Evolutionary conservation across 2,888 invertebrate species (phyloP).

Genomic region (Scaptomyza cyrtandrae): DNA sequence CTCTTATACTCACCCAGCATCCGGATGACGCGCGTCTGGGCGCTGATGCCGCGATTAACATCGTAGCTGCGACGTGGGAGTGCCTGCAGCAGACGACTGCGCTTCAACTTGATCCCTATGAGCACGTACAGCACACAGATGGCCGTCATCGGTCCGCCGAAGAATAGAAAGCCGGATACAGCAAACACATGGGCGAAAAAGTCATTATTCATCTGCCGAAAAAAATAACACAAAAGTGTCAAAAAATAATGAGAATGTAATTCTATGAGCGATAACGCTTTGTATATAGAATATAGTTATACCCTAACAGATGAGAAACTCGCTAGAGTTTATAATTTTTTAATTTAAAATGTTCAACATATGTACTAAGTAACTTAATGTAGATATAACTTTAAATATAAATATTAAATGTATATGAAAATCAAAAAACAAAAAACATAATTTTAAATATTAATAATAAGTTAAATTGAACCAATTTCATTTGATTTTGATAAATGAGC

Average conservation of each 20-base stretch:
- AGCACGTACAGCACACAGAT: conserved; percentile 92
- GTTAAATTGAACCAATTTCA: not conserved
- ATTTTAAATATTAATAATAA: no score
- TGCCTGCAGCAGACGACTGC: conserved; percentile 87
- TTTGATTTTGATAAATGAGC: not conserved
- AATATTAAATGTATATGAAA: no score
- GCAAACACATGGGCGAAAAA: conserved; percentile 89
- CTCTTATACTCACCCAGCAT: conserved; percentile 88
- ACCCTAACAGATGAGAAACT: conserved; percentile 1
- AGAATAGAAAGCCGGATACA: conserved; percentile 92
- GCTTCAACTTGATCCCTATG: conserved; percentile 89
- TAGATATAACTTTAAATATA: no score
- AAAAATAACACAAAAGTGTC: conserved; percentile 4
- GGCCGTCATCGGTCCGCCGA: conserved; percentile 94
- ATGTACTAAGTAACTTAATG: no score
- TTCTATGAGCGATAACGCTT: not conserved
- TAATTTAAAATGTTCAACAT: no score
- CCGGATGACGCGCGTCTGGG: conserved; percentile 89
- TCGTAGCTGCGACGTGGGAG: conserved; percentile 85
- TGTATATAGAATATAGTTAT: not conserved
- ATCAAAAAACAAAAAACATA: no score
- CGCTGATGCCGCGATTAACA: conserved; percentile 86
- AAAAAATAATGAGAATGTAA: conserved; percentile 12
- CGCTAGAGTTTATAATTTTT: no score
- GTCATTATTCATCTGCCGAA: conserved; percentile 83